Percentiles rank a stretch among this genome's conserved stretches.
phyloP scores from a whole-genome alignment of 1,140 invertebrate genomes.

The Caenorhabditis inopinata region DNA sequence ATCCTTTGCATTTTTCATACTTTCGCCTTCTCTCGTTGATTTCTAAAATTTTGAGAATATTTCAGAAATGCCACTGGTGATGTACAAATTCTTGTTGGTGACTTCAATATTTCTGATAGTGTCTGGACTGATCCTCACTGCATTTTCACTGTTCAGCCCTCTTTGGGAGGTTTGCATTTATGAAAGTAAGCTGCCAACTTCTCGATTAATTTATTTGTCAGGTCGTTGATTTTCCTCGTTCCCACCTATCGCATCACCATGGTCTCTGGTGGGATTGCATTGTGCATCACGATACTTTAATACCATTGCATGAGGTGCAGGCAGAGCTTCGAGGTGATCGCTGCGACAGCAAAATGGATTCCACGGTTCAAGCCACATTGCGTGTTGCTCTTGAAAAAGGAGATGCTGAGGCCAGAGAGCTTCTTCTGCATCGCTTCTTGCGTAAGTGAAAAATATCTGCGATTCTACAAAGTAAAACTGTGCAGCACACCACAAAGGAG shows the following conservation, averaged over 20 bases:
- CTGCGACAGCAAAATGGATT: conserved; percentile 38
- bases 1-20: neutral
- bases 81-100: conserved; percentile 32
- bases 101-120: conserved; percentile 39
- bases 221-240: conserved; percentile 31
- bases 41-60: neutral
- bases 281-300: conserved; percentile 16
- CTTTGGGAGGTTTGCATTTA: conserved; percentile 36
- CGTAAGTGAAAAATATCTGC: neutral
- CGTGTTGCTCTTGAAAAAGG: conserved; percentile 16
- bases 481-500: conserved; percentile 45
- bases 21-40: neutral
- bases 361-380: neutral
- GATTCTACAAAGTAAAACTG: neutral
- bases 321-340: conserved; percentile 12
- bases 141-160: conserved; percentile 33
- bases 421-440: conserved; percentile 20
- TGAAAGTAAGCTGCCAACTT: neutral
- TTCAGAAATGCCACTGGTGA: neutral
- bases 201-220: neutral
- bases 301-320: conserved; percentile 19
- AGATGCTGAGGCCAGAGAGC: conserved; percentile 8
- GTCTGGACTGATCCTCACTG: conserved; percentile 35
- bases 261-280: conserved; percentile 40
- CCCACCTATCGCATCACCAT: conserved; percentile 33